phyloP scores from a whole-genome alignment of 2,797 vertebrate genomes.

The Gymnopithys bicolor region DNA sequence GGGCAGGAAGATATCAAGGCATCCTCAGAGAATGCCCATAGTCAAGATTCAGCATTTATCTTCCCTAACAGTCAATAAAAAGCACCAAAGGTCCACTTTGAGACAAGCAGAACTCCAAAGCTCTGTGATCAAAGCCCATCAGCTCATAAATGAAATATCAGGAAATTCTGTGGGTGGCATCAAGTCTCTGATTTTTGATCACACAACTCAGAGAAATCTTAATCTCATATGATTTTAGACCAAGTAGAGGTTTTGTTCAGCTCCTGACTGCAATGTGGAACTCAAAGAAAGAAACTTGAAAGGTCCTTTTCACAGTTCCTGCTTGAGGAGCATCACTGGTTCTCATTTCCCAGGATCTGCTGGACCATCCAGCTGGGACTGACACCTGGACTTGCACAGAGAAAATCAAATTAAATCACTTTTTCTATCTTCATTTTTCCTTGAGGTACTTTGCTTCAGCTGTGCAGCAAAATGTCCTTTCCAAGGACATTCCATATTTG shows the following conservation, averaged over 20 bases:
- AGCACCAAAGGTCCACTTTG: background rate
- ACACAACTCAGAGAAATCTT: accelerated
- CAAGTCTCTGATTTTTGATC: background rate
- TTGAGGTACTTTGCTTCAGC: background rate
- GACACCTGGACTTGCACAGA: accelerated
- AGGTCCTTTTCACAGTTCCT: background rate
- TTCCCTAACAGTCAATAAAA: background rate
- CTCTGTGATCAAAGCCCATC: background rate
- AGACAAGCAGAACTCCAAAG: background rate
- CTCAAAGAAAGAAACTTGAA: background rate
- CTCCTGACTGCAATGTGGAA: background rate
- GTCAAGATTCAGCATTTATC: background rate
- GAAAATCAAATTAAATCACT: background rate
- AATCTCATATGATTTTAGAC: background rate
- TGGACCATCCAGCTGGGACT: background rate
- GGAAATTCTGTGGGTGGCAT: background rate
- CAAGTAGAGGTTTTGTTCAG: background rate
- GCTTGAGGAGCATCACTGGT: background rate
- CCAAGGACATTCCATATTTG: background rate
- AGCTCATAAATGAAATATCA: background rate
- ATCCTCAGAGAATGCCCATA: background rate
- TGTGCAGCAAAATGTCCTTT: background rate
- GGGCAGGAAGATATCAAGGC: background rate
- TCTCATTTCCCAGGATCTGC: background rate
- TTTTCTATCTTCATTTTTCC: background rate